These are phyloP conservation scores for Nothoprocta perdicaria DNA, from an alignment of 2,113 vertebrate species.

Conservation along the genomic window DNA sequence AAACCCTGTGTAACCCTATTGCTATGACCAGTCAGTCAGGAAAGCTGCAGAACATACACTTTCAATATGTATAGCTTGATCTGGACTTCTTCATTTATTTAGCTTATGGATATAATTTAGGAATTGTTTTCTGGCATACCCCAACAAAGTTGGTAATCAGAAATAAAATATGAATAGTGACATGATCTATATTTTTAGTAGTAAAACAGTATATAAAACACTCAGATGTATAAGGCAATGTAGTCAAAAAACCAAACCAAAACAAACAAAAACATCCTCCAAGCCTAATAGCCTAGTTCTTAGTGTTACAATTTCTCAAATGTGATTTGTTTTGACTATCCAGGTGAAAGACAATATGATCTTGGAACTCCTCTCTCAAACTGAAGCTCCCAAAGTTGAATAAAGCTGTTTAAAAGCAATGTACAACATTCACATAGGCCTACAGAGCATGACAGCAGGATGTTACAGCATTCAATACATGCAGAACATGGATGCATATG, in stretches of 20 bases:
- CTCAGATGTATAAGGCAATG: neutral
- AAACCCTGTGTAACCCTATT: neutral
- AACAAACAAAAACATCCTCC: no score
- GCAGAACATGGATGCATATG: neutral
- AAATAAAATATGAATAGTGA: neutral
- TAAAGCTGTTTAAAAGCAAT: neutral
- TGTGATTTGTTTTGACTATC: neutral
- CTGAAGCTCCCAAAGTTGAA: neutral
- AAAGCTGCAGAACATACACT: neutral
- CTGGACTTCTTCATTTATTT: neutral
- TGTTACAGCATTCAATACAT: neutral
- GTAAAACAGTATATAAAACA: neutral
- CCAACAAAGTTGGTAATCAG: neutral
- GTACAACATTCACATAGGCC: neutral
- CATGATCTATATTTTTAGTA: neutral
- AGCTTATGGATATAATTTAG: neutral
- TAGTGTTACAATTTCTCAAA: neutral
- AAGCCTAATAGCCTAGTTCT: neutral
- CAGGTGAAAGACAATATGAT: neutral
- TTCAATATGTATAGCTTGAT: neutral
- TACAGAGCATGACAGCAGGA: neutral
- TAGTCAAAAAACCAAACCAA: neutral
- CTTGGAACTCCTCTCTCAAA: neutral
- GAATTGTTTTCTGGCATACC: neutral
- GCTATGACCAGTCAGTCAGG: neutral